phyloP scores from a whole-genome alignment of 2,888 invertebrate species.

The Melitaea athalia region DNA sequence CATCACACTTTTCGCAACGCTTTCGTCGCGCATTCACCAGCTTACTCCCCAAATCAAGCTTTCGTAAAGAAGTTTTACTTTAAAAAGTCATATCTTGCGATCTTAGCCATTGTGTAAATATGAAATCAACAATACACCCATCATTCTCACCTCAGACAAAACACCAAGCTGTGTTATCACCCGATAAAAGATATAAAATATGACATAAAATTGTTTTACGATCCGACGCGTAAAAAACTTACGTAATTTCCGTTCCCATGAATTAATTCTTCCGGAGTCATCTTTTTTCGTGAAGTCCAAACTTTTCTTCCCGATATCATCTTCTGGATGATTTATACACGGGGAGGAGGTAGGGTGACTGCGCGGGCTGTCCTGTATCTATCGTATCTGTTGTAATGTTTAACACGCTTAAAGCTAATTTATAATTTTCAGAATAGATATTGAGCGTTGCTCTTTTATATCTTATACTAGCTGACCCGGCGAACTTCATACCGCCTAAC shows the following conservation, averaged over 20 bases:
- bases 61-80: too few relatives aligned
- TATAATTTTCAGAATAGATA: too few relatives aligned
- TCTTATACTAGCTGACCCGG: too few relatives aligned
- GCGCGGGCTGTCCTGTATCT: background rate
- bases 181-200: constrained; percentile 24
- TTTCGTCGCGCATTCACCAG: too few relatives aligned
- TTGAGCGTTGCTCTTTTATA: too few relatives aligned
- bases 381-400: too few relatives aligned
- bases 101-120: background rate
- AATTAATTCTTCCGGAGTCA: constrained; percentile 26
- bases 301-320: constrained; percentile 34
- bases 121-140: background rate
- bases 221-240: constrained; percentile 10
- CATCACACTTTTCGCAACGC: too few relatives aligned
- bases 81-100: too few relatives aligned
- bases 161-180: background rate
- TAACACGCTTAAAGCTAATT: too few relatives aligned
- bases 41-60: too few relatives aligned
- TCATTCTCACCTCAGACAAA: background rate
- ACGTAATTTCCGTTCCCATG: constrained; percentile 29
- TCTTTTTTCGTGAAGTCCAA: constrained; percentile 23
- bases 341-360: background rate
- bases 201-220: constrained; percentile 33
- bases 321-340: constrained; percentile 34
- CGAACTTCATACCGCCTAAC: too few relatives aligned